These are phyloP conservation scores for Morone saxatilis DNA, from an alignment of 2,113 vertebrate species.

Conservation along the genomic window DNA sequence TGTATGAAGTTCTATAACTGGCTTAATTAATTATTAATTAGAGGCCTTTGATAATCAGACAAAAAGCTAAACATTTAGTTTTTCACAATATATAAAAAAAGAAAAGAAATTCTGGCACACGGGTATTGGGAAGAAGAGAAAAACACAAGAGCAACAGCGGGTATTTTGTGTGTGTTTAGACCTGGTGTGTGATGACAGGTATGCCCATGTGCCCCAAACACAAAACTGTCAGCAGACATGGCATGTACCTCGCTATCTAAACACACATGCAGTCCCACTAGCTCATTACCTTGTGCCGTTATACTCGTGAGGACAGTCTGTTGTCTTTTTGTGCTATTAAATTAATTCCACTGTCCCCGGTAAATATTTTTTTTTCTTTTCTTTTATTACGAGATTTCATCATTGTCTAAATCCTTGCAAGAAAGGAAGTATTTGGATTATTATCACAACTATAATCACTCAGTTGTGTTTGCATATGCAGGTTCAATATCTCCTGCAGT, in stretches of 20 bases:
- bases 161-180: slow-evolving; percentile 29
- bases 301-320: background rate
- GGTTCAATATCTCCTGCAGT: background rate
- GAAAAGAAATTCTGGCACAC: background rate
- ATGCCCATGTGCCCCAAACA: slow-evolving; percentile 55
- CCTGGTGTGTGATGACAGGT: slow-evolving; percentile 58
- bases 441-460: slow-evolving; percentile 3
- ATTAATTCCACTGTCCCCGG: background rate
- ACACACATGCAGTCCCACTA: slow-evolving; percentile 20
- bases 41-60: background rate
- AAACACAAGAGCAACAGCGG: background rate
- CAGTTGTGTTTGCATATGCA: background rate
- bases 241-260: slow-evolving; percentile 29
- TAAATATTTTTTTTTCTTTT: background rate
- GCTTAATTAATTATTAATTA: slow-evolving; percentile 23
- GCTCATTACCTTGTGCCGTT: slow-evolving; percentile 11
- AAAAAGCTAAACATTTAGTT: background rate
- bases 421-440: background rate
- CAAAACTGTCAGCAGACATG: slow-evolving; percentile 58
- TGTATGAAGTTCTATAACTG: background rate
- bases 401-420: background rate
- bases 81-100: background rate
- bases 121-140: slow-evolving; percentile 3
- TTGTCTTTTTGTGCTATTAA: background rate
- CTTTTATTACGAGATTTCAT: background rate